A percentile compares a stretch with the other conserved stretches of the same genome.
Evolutionary conservation across 2,888 invertebrate species (phyloP).

Genomic region (Incurvaria masculella): DNA sequence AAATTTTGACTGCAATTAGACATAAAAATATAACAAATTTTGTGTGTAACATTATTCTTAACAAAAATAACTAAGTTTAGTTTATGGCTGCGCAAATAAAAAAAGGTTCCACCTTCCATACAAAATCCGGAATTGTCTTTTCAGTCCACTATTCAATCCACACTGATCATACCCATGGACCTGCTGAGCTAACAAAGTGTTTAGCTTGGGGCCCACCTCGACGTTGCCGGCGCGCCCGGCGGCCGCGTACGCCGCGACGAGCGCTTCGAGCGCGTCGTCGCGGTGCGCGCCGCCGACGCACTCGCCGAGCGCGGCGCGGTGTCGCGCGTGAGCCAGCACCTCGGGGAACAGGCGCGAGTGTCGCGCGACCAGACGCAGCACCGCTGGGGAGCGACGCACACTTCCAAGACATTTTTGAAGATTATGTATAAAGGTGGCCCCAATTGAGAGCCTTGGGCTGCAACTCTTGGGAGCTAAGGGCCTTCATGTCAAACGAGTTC

Average conservation of each 20-base stretch:
- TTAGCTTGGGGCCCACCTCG: slow-evolving; percentile 10
- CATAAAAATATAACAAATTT: no score
- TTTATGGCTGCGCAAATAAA: no score
- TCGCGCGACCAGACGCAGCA: slow-evolving; percentile 9
- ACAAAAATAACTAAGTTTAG: no score
- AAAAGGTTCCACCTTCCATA: no score
- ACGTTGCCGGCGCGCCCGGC: slow-evolving; percentile 11
- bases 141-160: no score
- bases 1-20: no score
- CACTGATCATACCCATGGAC: no score
- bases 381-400: background rate
- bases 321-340: slow-evolving; percentile 19
- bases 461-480: background rate
- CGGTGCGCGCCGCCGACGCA: slow-evolving; percentile 10
- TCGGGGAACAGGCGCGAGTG: slow-evolving; percentile 26
- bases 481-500: background rate
- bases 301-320: slow-evolving; percentile 21
- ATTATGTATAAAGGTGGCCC: background rate
- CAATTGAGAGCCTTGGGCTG: background rate
- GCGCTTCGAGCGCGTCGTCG: slow-evolving; percentile 13
- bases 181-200: slow-evolving; percentile 13
- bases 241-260: slow-evolving; percentile 20
- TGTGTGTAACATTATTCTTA: no score
- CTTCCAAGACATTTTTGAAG: background rate
- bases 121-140: no score